Evolutionary conservation across 2,797 vertebrate species (phyloP), one percentile per base, ranked within the genome.

Genomic region (Periparus ater): DNA sequence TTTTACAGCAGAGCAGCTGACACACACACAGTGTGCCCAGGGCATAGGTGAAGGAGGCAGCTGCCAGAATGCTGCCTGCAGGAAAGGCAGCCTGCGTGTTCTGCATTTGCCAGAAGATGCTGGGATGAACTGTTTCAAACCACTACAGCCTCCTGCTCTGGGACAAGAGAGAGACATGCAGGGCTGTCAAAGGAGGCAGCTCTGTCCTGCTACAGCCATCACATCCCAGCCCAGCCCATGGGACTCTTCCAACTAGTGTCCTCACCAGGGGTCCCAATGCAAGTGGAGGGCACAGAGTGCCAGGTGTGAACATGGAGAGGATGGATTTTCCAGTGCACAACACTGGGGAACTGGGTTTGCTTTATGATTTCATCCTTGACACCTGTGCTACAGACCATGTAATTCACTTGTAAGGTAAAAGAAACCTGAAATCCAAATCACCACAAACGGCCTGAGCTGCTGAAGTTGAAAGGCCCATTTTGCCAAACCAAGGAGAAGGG

Each of bases 291-390:
- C 48, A 32, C 53, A 10, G 17, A 51, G 36, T 34, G 82, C 55
- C 38, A 0, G 0, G 2, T 21, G 23, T 14, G 18, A 44, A 8
- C 61, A 1, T 0, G 36, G 29, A 12, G 44, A 57, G 40, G 17
- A 12, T 61, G 57, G 29, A 53, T 50, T 58, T 21, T 44, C 51
- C 55, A 22, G 6, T 1, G 21, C 44, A 50, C 13, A 42, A 5
- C 58, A 10, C 53, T 9, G 16, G 3, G 18, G 30, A 89, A 14
- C 1, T 4, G 23, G 7, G 10, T 25, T 58, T 47, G 26, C 42
- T 58, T 47, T 58, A 22, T 30, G 4, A 36, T 47, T 23, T 30
- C 54, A 38, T 25, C 71, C 44, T 58, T 25, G n/a, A 30, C 54
- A 19, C 20, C 17, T 32, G n/a, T 74, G 27, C 66, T 76, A 30